Conservation (phyloP, 2,888 invertebrate genomes). For the Rapana venosa region DNA sequence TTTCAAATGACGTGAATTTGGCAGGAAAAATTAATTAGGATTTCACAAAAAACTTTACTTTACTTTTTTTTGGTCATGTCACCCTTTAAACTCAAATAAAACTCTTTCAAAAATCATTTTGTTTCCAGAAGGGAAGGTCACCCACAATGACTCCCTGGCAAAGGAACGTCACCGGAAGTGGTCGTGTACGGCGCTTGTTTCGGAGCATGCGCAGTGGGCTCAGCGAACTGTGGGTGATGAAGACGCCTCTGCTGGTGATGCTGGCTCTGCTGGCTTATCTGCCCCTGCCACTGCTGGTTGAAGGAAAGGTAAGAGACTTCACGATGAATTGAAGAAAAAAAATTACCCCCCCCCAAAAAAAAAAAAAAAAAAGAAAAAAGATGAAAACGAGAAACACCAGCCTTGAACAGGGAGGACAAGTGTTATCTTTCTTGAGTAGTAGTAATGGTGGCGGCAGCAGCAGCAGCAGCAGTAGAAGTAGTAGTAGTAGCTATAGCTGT, state of each 20-base stretch:
- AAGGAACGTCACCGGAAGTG: conserved; percentile 8
- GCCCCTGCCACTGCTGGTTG: conserved; percentile 24
- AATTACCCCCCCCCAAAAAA: too few relatives aligned
- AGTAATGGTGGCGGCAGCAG: too few relatives aligned
- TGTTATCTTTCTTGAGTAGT: not conserved
- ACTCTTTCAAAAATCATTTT: not conserved
- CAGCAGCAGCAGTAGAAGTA: too few relatives aligned
- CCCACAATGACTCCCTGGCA: not conserved
- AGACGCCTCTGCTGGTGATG: not conserved
- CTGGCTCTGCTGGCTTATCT: conserved; percentile 3
- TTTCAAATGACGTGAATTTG: not conserved
- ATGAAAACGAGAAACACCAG: too few relatives aligned
- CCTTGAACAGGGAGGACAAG: too few relatives aligned
- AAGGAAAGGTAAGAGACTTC: conserved; percentile 22
- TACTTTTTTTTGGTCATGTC: not conserved
- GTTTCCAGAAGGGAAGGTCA: not conserved
- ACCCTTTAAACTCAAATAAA: not conserved
- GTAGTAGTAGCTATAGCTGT: too few relatives aligned
- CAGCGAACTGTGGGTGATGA: conserved; percentile 26
- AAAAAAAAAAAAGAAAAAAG: not conserved
- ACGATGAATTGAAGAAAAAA: too few relatives aligned
- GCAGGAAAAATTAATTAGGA: not conserved
- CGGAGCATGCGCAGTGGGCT: not conserved
- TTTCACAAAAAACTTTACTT: not conserved
- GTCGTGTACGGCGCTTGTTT: not conserved